These are phyloP conservation scores for Fukomys damarensis DNA, from an alignment of 2,113 vertebrate genomes.

Conservation along the genomic window DNA sequence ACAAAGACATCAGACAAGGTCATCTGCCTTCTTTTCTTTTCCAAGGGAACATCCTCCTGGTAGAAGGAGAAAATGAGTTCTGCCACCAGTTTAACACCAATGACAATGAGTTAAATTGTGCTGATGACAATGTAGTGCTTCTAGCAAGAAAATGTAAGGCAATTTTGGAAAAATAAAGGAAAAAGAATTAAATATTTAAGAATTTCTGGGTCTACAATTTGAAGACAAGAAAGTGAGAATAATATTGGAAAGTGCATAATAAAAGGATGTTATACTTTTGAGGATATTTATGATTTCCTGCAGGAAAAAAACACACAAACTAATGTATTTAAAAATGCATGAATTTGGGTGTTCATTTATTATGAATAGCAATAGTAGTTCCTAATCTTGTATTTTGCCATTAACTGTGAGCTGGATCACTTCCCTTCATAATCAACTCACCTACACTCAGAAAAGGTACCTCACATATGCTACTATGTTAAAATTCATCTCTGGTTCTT, in stretches of 20 bases:
- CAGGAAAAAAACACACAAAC: background rate
- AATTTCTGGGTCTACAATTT: background rate
- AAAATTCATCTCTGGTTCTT: background rate
- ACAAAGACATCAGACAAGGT: background rate
- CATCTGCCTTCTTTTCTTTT: background rate
- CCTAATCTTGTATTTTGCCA: background rate
- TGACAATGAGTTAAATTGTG: background rate
- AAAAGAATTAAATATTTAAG: background rate
- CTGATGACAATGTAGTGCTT: background rate
- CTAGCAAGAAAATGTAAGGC: background rate
- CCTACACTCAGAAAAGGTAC: constrained; percentile 8
- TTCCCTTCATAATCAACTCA: background rate
- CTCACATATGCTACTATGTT: background rate
- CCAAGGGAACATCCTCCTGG: background rate
- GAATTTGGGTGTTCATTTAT: background rate
- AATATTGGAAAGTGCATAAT: background rate
- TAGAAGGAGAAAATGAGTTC: background rate
- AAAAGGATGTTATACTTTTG: background rate
- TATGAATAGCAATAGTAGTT: background rate
- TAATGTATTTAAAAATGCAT: background rate
- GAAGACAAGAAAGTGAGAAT: background rate
- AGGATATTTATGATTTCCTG: background rate
- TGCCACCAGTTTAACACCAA: background rate
- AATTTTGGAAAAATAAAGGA: background rate
- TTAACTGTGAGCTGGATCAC: background rate